These are phyloP conservation scores for Chrysomela aeneicollis DNA, from an alignment of 2,888 invertebrate genomes.

Conservation along the genomic window DNA sequence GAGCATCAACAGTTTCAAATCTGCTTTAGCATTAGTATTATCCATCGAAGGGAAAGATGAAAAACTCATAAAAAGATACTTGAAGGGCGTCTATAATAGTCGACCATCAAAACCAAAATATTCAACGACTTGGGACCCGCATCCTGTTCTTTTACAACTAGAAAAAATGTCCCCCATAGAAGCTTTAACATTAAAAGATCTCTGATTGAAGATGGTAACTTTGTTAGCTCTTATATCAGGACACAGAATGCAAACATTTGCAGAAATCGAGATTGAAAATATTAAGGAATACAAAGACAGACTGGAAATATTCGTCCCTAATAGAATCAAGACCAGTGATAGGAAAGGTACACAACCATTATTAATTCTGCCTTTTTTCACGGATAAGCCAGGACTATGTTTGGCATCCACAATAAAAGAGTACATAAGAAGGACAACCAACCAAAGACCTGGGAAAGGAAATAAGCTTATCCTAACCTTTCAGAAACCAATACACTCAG, in stretches of 20 bases:
- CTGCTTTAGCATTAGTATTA: not conserved
- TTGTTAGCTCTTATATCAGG: not conserved
- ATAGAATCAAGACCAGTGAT: not conserved
- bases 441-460: not conserved
- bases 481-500: conserved; percentile 34
- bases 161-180: not conserved
- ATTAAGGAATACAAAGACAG: not conserved
- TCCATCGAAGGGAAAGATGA: not conserved
- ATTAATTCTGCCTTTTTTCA: not conserved
- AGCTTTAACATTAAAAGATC: not conserved
- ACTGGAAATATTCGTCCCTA: not conserved
- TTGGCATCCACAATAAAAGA: not conserved
- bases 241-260: conserved; percentile 5
- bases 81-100: conserved; percentile 10
- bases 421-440: not conserved
- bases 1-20: not conserved
- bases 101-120: conserved; percentile 14
- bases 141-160: not conserved
- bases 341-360: not conserved
- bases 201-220: not conserved
- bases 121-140: conserved; percentile 15
- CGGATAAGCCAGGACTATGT: not conserved
- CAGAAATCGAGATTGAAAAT: conserved; percentile 1
- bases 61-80: not conserved
- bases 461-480: not conserved